Base-by-base conservation (phyloP, 2,797 vertebrate species). In the Euthynnus affinis region DNA sequence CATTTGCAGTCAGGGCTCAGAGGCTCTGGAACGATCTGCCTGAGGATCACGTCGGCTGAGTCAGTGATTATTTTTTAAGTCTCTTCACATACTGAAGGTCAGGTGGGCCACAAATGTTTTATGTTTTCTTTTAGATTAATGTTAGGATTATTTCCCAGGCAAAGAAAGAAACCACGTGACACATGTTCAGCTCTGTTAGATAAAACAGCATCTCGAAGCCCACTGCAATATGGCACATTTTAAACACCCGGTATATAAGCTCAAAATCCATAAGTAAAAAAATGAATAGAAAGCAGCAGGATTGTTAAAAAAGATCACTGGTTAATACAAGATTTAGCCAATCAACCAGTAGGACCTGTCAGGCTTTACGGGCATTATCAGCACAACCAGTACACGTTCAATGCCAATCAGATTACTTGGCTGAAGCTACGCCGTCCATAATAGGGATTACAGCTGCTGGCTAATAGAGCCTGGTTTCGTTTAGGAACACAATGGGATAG, bases 381-480 rank as follows among this genome's bases (percentile, higher is more conserved):
- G 32, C 5, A 23, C 22, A 40, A 4, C 23, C 4, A 9, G 1
- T n/a, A 1, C 49, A n/a, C 13, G 20, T 59, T 20, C 9, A 25
- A 7, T 18, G 48, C 57, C 58, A n/a, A 29, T 65, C 76, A 78
- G 76, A 63, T 64, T 32, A 60, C 56, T 32, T 44, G 51, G 40
- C 51, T 18, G 67, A 58, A 27, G 27, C 44, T 7, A 3, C 15
- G 6, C 4, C 22, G 27, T 51, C n/a, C 12, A 5, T 17, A 5
- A 15, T 51, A 5, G 23, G 53, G 68, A 71, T 59, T 66, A 71
- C 9, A 71, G 60, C 56, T 18, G 56, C 8, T 68, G 56, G 64
- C 32, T 77, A 58, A 77, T 23, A 14, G 53, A 78, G 23, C 44
- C 52, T 44, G 34, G 23, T 66, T 66, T 78, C 44, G 53, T 60